Base-by-base conservation (phyloP, 2,113 vertebrate genomes). In the Condylura cristata region DNA sequence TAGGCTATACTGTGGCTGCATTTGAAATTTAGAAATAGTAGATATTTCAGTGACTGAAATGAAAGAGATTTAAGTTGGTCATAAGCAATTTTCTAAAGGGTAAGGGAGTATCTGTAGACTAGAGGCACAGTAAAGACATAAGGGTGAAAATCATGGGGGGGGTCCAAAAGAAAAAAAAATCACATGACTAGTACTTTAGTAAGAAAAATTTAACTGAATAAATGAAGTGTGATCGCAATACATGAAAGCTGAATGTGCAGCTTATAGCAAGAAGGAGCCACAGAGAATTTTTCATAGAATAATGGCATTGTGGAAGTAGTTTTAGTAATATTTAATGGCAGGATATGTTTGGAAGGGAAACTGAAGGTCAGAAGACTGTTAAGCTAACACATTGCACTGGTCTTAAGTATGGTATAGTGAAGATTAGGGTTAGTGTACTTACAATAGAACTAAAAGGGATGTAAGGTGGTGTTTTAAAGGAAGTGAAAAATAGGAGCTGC, bases 11-110 rank as follows among this genome's bases (percentile, higher is more conserved):
- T 56, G 8, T 92, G 53, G 24, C 34, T 63, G 0, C 48, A 70
- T 60, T 74, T 94, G 75, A 86, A 87, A 89, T 83, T 71, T 74
- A 66, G n/a, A 89, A 41, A 70, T 26, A 58, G n/a, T 34, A 51
- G 34, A 32, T 48, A 85, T 24, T 65, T 44, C n/a, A 80, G 37
- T 76, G 72, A 22, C 18, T 74, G 44, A 74, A 89, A 41, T 78
- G 39, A 63, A 46, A 10, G 10, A 80, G 39, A 30, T 34, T 61
- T 20, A 61, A 51, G 41, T 86, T 30, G 5, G 26, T 8, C 39
- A 34, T 76, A 37, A 53, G 18, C 34, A 78, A 37, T 60, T 93
- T 91, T 82, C n/a, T 86, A 18, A 86, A 44, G 56, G 44, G 71
- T 63, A 74, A 79, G 3, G 58, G 34, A 51, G 13, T 80, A 22